Evolutionary conservation across 2,888 invertebrate species (phyloP), one percentile per base, ranked within the genome.

Genomic region (Ectemnius cavifrons): DNA sequence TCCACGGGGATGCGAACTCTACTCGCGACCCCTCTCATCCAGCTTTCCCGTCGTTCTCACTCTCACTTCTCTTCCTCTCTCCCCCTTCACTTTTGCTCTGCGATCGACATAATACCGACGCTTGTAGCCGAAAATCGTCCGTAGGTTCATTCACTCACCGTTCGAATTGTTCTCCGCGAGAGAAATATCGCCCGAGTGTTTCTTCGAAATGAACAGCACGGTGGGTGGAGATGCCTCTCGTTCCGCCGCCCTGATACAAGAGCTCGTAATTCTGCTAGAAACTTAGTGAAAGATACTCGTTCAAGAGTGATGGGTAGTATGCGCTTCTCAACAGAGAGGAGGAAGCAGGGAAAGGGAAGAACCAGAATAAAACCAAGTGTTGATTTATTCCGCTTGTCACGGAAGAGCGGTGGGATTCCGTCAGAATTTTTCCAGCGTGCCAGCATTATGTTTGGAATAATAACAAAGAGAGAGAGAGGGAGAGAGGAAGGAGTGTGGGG

Each of bases 71-170:
- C 23, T 23, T 23, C 23, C 23, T 23, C 37, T 37, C 37, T 8
- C 37, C 37, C 37, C 37, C 37, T 37, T 37, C 11, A 37, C 8
- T 37, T 37, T 37, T 37, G 37, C 37, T 37, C 37, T 59, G 52
- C 52, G 52, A 57, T 73, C 71, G 67, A 77, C 70, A 81, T 84
- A 73, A 78, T 77, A 63, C 70, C 63, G 16, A n/a, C 37, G 23
- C 47, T 37, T 60, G 28, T 45, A 52, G 27, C 73, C 73, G 70
- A 67, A 73, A 77, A 77, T 77, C 73, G 78, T 73, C 66, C 57
- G 73, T 73, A 67, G 73, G 47, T 77, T 37, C 37, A 11, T 8
- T 37, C 37, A 2, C 37, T 64, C 62, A 56, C 27, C 49, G 64
- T 61, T 67, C 77, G 66, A 73, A 72, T 65, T 23, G 62, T 49